These are phyloP conservation scores for Charadrius vociferus DNA, from an alignment of 2,113 vertebrate species.

Conservation along the genomic window DNA sequence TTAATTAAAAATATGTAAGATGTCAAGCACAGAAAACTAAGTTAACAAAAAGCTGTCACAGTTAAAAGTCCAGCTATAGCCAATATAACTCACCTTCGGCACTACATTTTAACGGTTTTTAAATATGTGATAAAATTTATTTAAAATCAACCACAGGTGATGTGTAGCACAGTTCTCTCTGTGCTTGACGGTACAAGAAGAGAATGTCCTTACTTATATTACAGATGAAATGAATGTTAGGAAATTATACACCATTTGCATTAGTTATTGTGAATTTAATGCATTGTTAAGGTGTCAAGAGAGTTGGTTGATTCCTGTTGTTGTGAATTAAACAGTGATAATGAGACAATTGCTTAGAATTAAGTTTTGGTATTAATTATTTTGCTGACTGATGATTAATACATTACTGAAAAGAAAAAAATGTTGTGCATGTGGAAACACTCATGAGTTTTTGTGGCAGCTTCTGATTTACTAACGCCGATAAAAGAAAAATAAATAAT, in stretches of 20 bases:
- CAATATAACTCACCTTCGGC: not conserved
- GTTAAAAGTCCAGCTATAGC: not conserved
- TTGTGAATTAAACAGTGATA: slow-evolving; percentile 9
- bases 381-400: not conserved
- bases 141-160: not conserved
- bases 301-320: not conserved
- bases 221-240: not conserved
- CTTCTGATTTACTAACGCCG: not conserved
- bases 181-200: not conserved
- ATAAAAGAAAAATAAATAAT: not conserved
- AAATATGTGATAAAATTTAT: not conserved
- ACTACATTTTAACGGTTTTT: not conserved
- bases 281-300: not conserved
- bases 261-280: slow-evolving; percentile 9
- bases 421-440: not conserved
- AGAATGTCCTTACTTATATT: not conserved
- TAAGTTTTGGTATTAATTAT: slow-evolving; percentile 8
- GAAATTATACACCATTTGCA: not conserved
- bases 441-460: not conserved
- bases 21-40: not conserved
- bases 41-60: not conserved
- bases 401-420: not conserved
- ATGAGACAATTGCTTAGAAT: not conserved
- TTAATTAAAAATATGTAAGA: not conserved
- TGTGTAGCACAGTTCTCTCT: not conserved